A percentile compares a stretch with the other conserved stretches of the same genome.
These are phyloP conservation scores for Sminthurides aquaticus DNA, from an alignment of 2,888 invertebrate species.

Conservation along the genomic window DNA sequence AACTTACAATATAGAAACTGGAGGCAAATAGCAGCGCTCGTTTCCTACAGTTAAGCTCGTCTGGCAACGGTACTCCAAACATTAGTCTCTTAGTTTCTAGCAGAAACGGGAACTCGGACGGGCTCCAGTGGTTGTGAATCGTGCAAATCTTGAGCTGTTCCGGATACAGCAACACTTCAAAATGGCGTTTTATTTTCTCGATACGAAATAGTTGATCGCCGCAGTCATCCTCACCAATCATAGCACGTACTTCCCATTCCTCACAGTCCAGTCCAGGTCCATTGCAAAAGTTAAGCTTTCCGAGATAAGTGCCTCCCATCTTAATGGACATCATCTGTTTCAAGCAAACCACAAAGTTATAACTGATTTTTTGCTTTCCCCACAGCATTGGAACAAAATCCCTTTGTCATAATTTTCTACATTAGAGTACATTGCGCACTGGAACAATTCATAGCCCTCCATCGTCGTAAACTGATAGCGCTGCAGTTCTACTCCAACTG, in stretches of 20 bases:
- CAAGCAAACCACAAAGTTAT: background rate
- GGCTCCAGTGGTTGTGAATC: constrained; percentile 3
- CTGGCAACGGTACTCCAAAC: constrained; percentile 15
- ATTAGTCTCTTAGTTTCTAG: background rate
- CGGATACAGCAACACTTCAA: constrained; percentile 18
- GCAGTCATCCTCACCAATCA: constrained; percentile 10
- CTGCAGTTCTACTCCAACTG: constrained; percentile 4
- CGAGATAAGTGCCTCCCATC: constrained; percentile 1
- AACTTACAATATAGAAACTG: constrained; percentile 15
- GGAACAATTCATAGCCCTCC: constrained; percentile 9
- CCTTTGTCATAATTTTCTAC: background rate
- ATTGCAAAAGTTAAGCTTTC: constrained; percentile 3
- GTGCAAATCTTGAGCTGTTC: constrained; percentile 16
- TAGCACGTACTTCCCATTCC: constrained; percentile 3
- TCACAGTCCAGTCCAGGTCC: background rate
- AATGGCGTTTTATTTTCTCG: constrained; percentile 13
- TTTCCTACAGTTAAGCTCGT: constrained; percentile 10
- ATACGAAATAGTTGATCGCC: constrained; percentile 7
- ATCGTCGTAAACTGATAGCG: constrained; percentile 8
- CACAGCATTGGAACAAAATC: background rate
- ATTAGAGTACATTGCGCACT: constrained; percentile 5
- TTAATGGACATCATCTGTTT: constrained; percentile 7
- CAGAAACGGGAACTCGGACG: constrained; percentile 8
- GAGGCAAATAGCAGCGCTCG: constrained; percentile 9
- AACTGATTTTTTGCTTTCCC: background rate